These are phyloP conservation scores for Congeria kusceri DNA, from an alignment of 2,888 invertebrate species.

Conservation along the genomic window DNA sequence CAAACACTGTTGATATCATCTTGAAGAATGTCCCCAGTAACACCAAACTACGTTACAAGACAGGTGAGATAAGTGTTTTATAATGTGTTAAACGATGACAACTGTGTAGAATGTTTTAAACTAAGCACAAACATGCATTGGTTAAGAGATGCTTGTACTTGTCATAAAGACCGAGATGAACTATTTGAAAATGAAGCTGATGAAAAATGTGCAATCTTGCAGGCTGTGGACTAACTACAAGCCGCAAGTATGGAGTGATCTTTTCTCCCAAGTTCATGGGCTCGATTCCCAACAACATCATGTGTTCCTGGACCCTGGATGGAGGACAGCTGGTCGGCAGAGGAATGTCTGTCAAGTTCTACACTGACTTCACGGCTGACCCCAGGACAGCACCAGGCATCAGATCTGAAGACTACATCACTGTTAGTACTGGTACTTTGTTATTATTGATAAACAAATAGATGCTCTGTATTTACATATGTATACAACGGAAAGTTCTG, in stretches of 20 bases:
- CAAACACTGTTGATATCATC: not conserved
- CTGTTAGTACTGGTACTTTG: constrained; percentile 2
- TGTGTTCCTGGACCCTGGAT: constrained; percentile 30
- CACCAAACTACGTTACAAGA: not conserved
- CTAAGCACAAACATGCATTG: not conserved
- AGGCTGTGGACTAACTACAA: constrained; percentile 34
- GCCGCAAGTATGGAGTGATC: constrained; percentile 15
- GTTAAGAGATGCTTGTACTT: not conserved
- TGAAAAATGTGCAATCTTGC: not conserved
- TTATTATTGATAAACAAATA: too few species aligned
- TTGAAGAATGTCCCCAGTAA: not conserved
- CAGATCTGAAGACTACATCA: constrained; percentile 11
- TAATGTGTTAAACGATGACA: not conserved
- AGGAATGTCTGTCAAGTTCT: constrained; percentile 36
- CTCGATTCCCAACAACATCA: constrained; percentile 28
- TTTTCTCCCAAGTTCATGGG: constrained; percentile 13
- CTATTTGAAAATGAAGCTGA: too few species aligned
- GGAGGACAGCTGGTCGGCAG: not conserved
- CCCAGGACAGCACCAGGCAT: constrained; percentile 2
- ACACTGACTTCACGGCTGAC: not conserved
- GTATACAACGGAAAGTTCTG: too few species aligned
- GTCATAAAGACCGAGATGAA: too few species aligned
- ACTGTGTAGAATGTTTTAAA: too few species aligned
- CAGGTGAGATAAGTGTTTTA: not conserved
- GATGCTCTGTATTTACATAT: too few species aligned